Base-by-base conservation (phyloP, 1,140 invertebrate genomes). In the Phortica variegata region DNA sequence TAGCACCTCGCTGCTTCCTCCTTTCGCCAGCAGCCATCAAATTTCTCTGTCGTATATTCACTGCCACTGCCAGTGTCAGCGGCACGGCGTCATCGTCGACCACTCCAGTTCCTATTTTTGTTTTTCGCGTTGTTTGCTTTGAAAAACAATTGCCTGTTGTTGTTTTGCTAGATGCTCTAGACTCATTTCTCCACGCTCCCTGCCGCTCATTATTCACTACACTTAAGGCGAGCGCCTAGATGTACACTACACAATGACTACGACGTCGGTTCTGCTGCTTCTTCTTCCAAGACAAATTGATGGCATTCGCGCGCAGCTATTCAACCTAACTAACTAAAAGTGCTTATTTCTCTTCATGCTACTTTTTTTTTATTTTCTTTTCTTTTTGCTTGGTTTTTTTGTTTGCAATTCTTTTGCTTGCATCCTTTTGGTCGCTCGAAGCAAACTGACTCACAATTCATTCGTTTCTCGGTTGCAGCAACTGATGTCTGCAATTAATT, bases 401-500 rank as follows among this genome's bases (percentile, higher is more conserved):
- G 26, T 29, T 29, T 12, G 12, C 26, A 6, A 7, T 29, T 29
- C 26, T 34, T 9, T 15, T 34, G 8, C 13, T 15, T 34, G 16
- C 18, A 19, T 17, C 17, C 18, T 42, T 15, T 20, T 42, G 50
- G 26, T 26, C 34, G 36, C 50, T 43, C 45, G 55, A 49, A 46
- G 49, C 60, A n/a, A n/a, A n/a, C n/a, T n/a, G n/a, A n/a, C n/a
- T n/a, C 12, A 16, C 37, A 40, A 47, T 47, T 47, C 45, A 39
- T 47, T 26, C 61, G 57, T 60, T 33, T 49, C 33, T 38, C 33
- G 29, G 29, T 43, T 49, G 33, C 68, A n/a, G 68, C 68, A 71
- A 71, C 68, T 71, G 68, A 71, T 71, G 68, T 66, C 68, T 71
- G 62, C 68, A 71, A 71, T 71, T 71, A 71, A 71, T 71, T 71